Conservation (phyloP, 1,140 invertebrate species). For the Trichoplusia ni region DNA sequence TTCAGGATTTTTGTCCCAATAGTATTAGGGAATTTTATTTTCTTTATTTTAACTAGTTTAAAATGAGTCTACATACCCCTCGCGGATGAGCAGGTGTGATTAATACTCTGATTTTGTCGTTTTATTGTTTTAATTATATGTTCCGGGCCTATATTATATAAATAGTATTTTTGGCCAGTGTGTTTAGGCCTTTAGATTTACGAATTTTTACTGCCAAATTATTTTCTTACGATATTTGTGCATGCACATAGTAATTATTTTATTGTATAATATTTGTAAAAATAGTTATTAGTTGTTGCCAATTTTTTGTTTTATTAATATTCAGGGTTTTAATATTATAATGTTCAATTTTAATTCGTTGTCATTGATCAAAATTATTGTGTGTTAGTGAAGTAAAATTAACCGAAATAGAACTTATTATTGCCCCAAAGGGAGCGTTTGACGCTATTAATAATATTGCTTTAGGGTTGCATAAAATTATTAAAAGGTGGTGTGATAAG, state of each 20-base stretch:
- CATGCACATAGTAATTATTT: slow-evolving; percentile 80
- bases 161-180: slow-evolving; percentile 79
- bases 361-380: slow-evolving; percentile 81
- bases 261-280: slow-evolving; percentile 77
- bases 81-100: slow-evolving; percentile 72
- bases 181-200: slow-evolving; percentile 79
- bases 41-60: slow-evolving; percentile 77
- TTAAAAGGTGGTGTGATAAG: slow-evolving; percentile 80
- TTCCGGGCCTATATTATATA: slow-evolving; percentile 75
- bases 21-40: slow-evolving; percentile 82
- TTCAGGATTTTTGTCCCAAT: slow-evolving; percentile 81
- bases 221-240: slow-evolving; percentile 81
- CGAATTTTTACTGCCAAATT: slow-evolving; percentile 82
- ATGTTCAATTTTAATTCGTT: slow-evolving; percentile 78
- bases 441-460: slow-evolving; percentile 79
- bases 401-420: slow-evolving; percentile 75
- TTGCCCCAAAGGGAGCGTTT: slow-evolving; percentile 80
- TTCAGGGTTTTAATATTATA: slow-evolving; percentile 78
- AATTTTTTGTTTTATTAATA: slow-evolving; percentile 78
- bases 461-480: slow-evolving; percentile 79
- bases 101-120: slow-evolving; percentile 78
- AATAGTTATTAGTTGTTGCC: slow-evolving; percentile 80
- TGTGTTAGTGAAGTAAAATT: slow-evolving; percentile 78
- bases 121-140: slow-evolving; percentile 75
- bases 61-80: slow-evolving; percentile 73